Base-by-base conservation (phyloP, 2,113 vertebrate species). In the Cynocephalus volans region DNA sequence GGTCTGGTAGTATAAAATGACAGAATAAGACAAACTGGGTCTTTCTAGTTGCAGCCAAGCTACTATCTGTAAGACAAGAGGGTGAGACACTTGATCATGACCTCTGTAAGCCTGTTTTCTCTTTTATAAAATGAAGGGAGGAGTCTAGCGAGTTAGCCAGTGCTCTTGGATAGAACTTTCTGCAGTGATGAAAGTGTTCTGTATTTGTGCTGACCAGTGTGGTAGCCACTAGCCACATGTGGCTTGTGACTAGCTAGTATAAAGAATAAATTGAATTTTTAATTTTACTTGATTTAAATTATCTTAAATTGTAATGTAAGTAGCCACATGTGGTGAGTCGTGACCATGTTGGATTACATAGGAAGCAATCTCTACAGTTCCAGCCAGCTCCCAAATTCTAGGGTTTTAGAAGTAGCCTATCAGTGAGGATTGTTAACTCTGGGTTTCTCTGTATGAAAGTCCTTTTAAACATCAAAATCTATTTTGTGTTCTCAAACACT, bases 401-500 rank as follows among this genome's bases (percentile, higher is more conserved):
- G 45, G 69, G 6, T 52, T 93, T 95, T 79, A 90, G 70, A 86
- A 76, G 15, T n/a, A 93, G 45, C 23, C 10, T 95, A n/a, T 24
- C 15, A 28, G 24, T 80, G 69, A 90, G 31, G 28, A 67, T 6
- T 52, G 73, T 52, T 93, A 79, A 75, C 50, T 79, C 23, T 92
- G 33, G 6, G 3, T 92, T 96, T 76, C 15, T 97, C 67, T 73
- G 7, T 73, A 52, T 81, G 6, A 87, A 95, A 84, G 75, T 84
- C 62, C 67, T 67, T 95, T 84, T 90, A 65, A 90, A 62, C 1
- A 11, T 72, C 69, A 88, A 73, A 97, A 97, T 36, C 28, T 18
- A 31, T 88, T 92, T 11, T 92, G 52, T 97, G 81, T 95, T 75
- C 85, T 89, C 94, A 69, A 91, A 90, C 65, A 24, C 21, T 95